Conservation (phyloP, 2,113 vertebrate genomes). For the Scalopus aquaticus region DNA sequence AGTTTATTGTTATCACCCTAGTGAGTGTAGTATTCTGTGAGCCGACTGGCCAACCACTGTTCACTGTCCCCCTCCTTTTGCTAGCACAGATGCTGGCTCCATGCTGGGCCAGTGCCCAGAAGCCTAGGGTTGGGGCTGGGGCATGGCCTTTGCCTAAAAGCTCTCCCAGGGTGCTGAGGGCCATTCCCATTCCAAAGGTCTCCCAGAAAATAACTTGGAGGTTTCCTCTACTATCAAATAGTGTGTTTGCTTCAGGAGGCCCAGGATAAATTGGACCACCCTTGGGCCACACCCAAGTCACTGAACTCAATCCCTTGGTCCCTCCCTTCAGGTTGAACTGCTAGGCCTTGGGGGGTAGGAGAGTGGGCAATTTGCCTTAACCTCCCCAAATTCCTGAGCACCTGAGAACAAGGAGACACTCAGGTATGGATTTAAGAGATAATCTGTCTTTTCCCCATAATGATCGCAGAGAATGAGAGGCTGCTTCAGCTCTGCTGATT, state of each 20-base stretch:
- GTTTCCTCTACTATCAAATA: background rate
- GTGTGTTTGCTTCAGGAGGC: slow-evolving; percentile 46
- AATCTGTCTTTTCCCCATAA: background rate
- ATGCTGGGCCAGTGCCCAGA: background rate
- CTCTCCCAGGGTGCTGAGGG: background rate
- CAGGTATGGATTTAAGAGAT: slow-evolving; percentile 30
- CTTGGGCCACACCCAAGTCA: background rate
- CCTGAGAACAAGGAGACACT: slow-evolving; percentile 60
- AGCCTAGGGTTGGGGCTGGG: background rate
- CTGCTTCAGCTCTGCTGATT: slow-evolving; percentile 4
- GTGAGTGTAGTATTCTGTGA: slow-evolving; percentile 34
- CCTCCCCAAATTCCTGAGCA: slow-evolving; percentile 65
- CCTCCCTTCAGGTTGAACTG: background rate
- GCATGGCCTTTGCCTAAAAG: background rate
- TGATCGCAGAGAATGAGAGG: slow-evolving; percentile 34
- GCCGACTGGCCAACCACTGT: background rate
- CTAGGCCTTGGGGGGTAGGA: slow-evolving; percentile 37
- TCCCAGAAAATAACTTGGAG: background rate
- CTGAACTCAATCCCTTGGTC: background rate
- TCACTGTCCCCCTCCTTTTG: background rate
- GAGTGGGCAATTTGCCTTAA: slow-evolving; percentile 60
- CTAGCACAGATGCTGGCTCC: background rate
- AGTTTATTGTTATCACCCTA: slow-evolving; percentile 40
- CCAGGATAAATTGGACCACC: background rate
- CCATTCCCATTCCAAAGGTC: background rate